phyloP scores from a whole-genome alignment of 2,888 invertebrate genomes.

The Volucella inanis region DNA sequence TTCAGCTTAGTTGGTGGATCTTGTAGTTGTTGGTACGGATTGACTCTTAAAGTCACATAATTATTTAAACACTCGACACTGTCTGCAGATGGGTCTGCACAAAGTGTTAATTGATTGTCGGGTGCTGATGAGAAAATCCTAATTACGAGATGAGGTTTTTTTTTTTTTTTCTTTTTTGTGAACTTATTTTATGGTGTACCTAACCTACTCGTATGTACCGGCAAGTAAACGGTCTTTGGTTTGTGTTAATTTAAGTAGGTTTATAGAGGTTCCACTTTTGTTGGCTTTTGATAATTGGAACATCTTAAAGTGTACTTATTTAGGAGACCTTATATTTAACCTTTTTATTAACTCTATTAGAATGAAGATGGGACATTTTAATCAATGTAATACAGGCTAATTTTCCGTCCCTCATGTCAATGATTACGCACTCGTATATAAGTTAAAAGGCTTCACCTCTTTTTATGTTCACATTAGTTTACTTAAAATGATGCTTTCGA shows the following conservation, averaged over 20 bases:
- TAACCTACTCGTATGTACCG: background rate
- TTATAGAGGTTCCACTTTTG: background rate
- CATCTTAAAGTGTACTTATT: too few species aligned
- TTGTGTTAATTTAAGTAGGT: constrained; percentile 24
- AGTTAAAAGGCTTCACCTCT: too few species aligned
- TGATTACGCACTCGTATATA: too few species aligned
- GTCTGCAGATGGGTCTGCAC: constrained; percentile 23
- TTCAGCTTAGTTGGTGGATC: too few species aligned
- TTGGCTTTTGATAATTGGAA: too few species aligned
- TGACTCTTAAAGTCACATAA: constrained; percentile 14
- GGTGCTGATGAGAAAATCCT: constrained; percentile 39
- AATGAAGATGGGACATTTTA: too few species aligned
- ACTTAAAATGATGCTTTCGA: too few species aligned
- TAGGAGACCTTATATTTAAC: too few species aligned
- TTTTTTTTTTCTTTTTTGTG: constrained; percentile 15
- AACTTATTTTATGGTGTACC: constrained; percentile 13
- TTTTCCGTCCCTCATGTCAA: too few species aligned
- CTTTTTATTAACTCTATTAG: too few species aligned
- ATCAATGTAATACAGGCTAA: too few species aligned
- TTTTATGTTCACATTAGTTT: too few species aligned
- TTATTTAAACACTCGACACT: constrained; percentile 45
- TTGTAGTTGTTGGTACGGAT: background rate
- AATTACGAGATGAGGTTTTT: constrained; percentile 17
- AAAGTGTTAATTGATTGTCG: constrained; percentile 63
- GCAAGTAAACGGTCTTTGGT: background rate